These are phyloP conservation scores for Drosophila burlai DNA, from an alignment of 1,140 invertebrate genomes.

Conservation along the genomic window DNA sequence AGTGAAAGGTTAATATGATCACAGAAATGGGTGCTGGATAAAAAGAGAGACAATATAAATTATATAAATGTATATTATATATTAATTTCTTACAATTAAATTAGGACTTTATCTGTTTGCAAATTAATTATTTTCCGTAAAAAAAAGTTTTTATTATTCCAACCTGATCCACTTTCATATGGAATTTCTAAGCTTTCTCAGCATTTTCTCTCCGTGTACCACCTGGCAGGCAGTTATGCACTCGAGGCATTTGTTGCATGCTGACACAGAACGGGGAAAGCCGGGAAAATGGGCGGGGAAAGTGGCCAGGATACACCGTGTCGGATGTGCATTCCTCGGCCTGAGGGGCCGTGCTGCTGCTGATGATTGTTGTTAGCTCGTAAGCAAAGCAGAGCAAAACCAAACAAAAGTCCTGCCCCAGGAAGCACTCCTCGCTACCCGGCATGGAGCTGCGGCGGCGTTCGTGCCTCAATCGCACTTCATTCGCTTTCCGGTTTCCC, in stretches of 20 bases:
- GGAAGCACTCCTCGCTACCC: conserved; percentile 16
- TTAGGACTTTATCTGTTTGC: too few species aligned
- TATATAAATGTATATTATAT: too few species aligned
- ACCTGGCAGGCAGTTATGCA: conserved; percentile 69
- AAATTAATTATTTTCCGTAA: too few species aligned
- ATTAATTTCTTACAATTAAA: too few species aligned
- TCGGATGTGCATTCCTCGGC: conserved; percentile 71
- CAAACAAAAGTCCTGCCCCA: conserved; percentile 29
- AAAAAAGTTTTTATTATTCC: background rate
- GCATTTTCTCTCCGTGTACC: background rate
- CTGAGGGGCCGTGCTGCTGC: conserved; percentile 11
- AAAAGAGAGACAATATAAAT: background rate
- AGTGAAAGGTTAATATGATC: too few species aligned
- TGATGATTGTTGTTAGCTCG: conserved; percentile 56
- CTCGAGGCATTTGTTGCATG: conserved; percentile 82
- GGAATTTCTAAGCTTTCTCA: background rate
- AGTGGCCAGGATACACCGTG: conserved; percentile 60
- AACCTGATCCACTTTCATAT: background rate
- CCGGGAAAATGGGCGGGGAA: conserved; percentile 2
- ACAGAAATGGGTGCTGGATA: too few species aligned
- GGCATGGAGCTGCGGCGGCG: background rate
- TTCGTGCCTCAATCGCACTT: conserved; percentile 48
- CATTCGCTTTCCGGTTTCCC: conserved; percentile 44
- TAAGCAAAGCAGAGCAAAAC: conserved; percentile 35
- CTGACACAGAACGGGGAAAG: conserved; percentile 32